These are phyloP conservation scores for Vimba vimba DNA, from an alignment of 2,113 vertebrate genomes.

Conservation along the genomic window DNA sequence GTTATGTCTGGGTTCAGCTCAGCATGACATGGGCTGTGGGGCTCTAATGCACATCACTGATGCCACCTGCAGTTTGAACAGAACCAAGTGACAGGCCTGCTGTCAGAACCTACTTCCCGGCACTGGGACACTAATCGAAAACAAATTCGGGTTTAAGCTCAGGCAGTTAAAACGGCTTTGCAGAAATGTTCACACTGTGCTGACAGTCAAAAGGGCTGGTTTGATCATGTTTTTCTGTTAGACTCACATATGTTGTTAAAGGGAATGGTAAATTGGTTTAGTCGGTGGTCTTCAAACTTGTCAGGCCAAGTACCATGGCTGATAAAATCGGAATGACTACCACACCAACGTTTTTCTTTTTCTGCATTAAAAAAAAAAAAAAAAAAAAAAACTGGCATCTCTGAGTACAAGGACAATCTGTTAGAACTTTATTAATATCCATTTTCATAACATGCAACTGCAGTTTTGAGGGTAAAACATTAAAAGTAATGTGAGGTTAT, in stretches of 20 bases:
- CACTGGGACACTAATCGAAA: constrained; percentile 31
- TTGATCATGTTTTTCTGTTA: background rate
- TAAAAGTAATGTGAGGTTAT: no score
- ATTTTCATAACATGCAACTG: background rate
- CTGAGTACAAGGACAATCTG: background rate
- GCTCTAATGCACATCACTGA: constrained; percentile 61
- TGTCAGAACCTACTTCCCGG: constrained; percentile 57
- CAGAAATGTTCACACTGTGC: constrained; percentile 21
- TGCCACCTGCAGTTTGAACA: constrained; percentile 65
- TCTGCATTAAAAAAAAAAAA: no score
- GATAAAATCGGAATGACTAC: background rate
- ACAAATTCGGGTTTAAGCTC: constrained; percentile 18
- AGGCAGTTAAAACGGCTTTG: constrained; percentile 6
- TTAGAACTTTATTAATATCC: background rate
- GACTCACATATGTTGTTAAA: background rate
- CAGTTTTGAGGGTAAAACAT: no score
- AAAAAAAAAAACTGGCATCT: no score
- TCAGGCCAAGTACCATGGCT: background rate
- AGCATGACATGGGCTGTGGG: constrained; percentile 47
- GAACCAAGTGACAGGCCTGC: constrained; percentile 59
- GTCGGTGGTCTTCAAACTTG: constrained; percentile 4
- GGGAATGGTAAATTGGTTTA: background rate
- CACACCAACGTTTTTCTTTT: background rate
- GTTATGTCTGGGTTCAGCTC: constrained; percentile 58
- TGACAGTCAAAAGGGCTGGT: background rate